Evolutionary conservation across 2,888 invertebrate genomes (phyloP).

Genomic region (Diadegma fenestrale): DNA sequence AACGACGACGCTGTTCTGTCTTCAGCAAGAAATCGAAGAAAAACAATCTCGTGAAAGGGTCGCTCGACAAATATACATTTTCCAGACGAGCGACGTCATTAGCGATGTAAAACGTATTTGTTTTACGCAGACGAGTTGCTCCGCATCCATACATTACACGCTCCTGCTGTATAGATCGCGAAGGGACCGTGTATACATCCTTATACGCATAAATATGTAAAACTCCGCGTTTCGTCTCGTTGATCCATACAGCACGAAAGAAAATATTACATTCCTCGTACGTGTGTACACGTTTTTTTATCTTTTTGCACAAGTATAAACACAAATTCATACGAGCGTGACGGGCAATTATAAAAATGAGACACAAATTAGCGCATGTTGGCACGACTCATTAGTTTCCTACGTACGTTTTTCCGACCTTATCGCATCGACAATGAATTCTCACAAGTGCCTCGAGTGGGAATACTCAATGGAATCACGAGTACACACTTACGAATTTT

Average conservation of each 20-base stretch:
- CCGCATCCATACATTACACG: conserved; percentile 1
- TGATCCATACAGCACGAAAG: neutral
- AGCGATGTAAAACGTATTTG: conserved; percentile 70
- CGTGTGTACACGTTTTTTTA: conserved; percentile 1
- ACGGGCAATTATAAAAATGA: conserved; percentile 75
- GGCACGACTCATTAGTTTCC: conserved; percentile 76
- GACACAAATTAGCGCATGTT: conserved; percentile 74
- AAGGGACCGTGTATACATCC: neutral
- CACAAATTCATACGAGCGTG: conserved; percentile 38
- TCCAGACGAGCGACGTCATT: conserved; percentile 72
- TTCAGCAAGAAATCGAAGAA: conserved; percentile 30
- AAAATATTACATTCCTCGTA: conserved; percentile 2
- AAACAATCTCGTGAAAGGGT: conserved; percentile 39
- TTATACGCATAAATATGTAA: conserved; percentile 26
- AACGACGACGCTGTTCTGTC: conserved; percentile 14
- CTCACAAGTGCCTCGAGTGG: conserved; percentile 27
- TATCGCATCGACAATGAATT: conserved; percentile 18
- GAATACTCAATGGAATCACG: conserved; percentile 5
- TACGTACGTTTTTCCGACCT: conserved; percentile 35
- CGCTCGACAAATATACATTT: conserved; percentile 51
- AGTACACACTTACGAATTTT: neutral
- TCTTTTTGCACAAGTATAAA: conserved; percentile 14
- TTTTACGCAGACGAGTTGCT: conserved; percentile 58
- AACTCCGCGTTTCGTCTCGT: conserved; percentile 19
- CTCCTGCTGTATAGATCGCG: conserved; percentile 38